These are phyloP conservation scores for Amazona ochrocephala DNA, from an alignment of 2,797 vertebrate genomes.

Conservation along the genomic window DNA sequence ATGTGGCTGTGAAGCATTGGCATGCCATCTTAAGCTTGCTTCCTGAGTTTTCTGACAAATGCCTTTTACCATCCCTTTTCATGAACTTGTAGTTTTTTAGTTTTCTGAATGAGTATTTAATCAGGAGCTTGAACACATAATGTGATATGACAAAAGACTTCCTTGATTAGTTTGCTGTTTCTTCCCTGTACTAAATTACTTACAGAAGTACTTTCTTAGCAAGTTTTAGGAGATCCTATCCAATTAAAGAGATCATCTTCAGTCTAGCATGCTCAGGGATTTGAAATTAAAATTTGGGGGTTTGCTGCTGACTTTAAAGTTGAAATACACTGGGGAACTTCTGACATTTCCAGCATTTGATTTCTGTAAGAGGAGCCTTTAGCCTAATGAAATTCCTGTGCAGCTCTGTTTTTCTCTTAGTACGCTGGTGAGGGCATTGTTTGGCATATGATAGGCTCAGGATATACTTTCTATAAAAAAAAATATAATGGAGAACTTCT, in stretches of 20 bases:
- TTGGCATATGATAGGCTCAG: conserved; percentile 15
- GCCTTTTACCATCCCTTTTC: not conserved
- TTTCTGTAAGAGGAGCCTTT: conserved; percentile 35
- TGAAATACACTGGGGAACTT: conserved; percentile 25
- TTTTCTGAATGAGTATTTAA: not conserved
- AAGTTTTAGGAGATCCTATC: not conserved
- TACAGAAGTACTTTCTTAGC: not conserved
- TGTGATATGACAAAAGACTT: not conserved
- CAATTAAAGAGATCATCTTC: not conserved
- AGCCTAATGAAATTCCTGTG: conserved; percentile 47
- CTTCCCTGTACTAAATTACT: not conserved
- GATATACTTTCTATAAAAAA: not conserved
- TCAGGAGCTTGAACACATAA: not conserved
- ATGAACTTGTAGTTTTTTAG: not conserved
- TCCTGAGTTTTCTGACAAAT: not conserved
- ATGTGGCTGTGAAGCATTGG: rapidly evolving
- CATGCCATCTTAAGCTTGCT: not conserved
- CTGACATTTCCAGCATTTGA: conserved; percentile 56
- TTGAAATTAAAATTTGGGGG: not conserved
- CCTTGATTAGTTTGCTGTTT: not conserved
- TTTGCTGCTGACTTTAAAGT: conserved; percentile 37
- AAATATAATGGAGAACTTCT: not conserved
- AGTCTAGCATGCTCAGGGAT: not conserved
- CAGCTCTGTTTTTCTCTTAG: conserved; percentile 46
- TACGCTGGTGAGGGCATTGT: conserved; percentile 27